phyloP scores from a whole-genome alignment of 2,113 vertebrate genomes.

The Chinchilla lanigera region DNA sequence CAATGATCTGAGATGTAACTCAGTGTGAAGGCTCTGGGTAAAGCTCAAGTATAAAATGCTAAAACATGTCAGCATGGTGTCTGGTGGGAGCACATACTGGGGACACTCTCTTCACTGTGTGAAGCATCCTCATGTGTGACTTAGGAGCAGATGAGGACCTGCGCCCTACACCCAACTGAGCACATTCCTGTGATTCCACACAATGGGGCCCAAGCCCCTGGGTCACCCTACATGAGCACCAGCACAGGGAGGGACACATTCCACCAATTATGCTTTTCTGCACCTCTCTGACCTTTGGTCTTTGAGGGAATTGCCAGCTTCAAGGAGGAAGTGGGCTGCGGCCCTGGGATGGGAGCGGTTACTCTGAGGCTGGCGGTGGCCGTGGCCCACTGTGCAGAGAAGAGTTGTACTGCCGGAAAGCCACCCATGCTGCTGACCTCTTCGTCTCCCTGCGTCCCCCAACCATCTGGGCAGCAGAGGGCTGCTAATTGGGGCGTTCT shows the following conservation, averaged over 20 bases:
- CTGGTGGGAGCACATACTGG: background rate
- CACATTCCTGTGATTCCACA: too few species aligned
- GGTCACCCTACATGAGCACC: background rate
- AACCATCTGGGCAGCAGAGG: slow-evolving; percentile 68
- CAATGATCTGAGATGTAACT: background rate
- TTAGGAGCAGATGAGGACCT: background rate
- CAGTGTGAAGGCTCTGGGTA: background rate
- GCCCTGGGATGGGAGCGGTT: background rate
- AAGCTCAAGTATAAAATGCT: background rate
- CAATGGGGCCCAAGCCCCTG: background rate
- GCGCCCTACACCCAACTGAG: background rate
- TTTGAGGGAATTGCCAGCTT: background rate
- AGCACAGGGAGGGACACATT: background rate
- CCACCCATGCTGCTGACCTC: slow-evolving; percentile 53
- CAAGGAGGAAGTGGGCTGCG: background rate
- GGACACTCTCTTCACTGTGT: fast-evolving
- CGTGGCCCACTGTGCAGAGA: background rate
- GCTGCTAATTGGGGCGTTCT: slow-evolving; percentile 7
- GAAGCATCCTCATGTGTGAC: background rate
- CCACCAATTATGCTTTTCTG: background rate
- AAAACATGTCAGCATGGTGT: fast-evolving
- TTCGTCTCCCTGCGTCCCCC: background rate
- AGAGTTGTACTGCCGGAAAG: background rate
- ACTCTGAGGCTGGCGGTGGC: fast-evolving
- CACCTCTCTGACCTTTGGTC: background rate